A percentile compares a stretch with the other conserved stretches of the same genome.
These are phyloP conservation scores for Hirtodrosophila trivittata DNA, from an alignment of 2,888 invertebrate genomes.

Conservation along the genomic window DNA sequence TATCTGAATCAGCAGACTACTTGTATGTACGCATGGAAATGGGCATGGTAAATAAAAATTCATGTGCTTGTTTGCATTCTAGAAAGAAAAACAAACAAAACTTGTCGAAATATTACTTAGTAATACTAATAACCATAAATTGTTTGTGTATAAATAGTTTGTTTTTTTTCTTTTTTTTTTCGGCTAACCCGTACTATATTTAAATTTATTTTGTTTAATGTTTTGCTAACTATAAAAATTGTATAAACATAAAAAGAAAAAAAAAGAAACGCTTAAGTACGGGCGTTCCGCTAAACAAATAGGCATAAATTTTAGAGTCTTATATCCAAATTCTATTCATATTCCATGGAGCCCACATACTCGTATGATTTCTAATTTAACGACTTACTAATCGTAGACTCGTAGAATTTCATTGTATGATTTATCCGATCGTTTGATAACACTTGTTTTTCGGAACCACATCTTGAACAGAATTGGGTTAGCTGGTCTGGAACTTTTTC, in stretches of 20 bases:
- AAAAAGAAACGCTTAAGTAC: constrained; percentile 46
- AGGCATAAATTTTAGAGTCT: constrained; percentile 14
- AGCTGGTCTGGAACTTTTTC: too few relatives aligned
- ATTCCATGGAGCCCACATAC: too few relatives aligned
- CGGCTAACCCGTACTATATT: too few relatives aligned
- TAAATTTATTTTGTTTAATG: constrained; percentile 15
- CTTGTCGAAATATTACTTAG: constrained; percentile 60
- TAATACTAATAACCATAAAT: constrained; percentile 64
- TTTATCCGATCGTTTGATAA: too few relatives aligned
- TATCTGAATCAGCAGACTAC: neutral
- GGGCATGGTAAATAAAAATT: constrained; percentile 45
- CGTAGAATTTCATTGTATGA: too few relatives aligned
- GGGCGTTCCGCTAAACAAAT: constrained; percentile 32
- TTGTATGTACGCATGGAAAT: neutral
- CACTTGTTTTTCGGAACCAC: too few relatives aligned
- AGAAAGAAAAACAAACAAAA: constrained; percentile 24
- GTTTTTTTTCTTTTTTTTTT: neutral
- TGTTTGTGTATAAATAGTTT: constrained; percentile 29
- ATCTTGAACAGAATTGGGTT: too few relatives aligned
- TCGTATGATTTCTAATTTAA: too few relatives aligned
- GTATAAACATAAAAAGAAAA: too few relatives aligned
- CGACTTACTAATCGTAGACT: too few relatives aligned
- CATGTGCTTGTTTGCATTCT: too few relatives aligned
- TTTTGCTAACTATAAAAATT: constrained; percentile 49
- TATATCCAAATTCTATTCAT: constrained; percentile 1